Evolutionary conservation across 2,888 invertebrate genomes (phyloP), one percentile per base, ranked within the genome.

Genomic region (Smittia sp.): DNA sequence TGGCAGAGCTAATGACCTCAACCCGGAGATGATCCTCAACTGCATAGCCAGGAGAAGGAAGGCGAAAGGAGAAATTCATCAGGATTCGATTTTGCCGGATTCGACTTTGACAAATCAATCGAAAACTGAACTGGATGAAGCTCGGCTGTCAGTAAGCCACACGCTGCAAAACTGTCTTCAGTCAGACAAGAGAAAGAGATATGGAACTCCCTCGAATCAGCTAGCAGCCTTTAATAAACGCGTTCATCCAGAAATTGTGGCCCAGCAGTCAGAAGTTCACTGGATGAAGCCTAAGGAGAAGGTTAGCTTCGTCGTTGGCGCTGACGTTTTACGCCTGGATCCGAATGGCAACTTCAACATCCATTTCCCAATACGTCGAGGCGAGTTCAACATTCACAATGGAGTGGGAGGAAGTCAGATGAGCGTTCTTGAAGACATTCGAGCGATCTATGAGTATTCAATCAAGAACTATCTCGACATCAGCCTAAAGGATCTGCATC

Each of bases 201-300:
- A 93, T 77, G 93, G 93, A 0, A 94, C 94, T 0, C 93, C 94
- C 0, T 93, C 94, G 0, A 93, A 94, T 78, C 94, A 94, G 84
- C 92, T 94, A 70, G 90, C 94, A 0, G 92, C 92, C 0, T 93
- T 93, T 77, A 96, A 97, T 81, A 86, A 92, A 54, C 84, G 92
- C 75, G 90, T 92, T 0, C 83, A 87, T 52, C 91, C 93, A 0
- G 93, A 93, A 80, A 82, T 84, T 58, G 82, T 86, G 0, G 85
- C 83, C 7, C 84, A 85, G 2, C 46, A 46, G n/a, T 15, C 46
- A 6, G 46, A 46, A 46, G 85, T 85, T 58, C 22, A 15, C 46
- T 89, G 89, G 89, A 82, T 87, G 0, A 86, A 87, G 80, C 85
- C 86, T 0, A 86, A 89, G 67, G 85, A 85, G 63, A 87, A 90